Base-by-base conservation (phyloP, 1,140 invertebrate genomes). In the Ips nitidus region DNA sequence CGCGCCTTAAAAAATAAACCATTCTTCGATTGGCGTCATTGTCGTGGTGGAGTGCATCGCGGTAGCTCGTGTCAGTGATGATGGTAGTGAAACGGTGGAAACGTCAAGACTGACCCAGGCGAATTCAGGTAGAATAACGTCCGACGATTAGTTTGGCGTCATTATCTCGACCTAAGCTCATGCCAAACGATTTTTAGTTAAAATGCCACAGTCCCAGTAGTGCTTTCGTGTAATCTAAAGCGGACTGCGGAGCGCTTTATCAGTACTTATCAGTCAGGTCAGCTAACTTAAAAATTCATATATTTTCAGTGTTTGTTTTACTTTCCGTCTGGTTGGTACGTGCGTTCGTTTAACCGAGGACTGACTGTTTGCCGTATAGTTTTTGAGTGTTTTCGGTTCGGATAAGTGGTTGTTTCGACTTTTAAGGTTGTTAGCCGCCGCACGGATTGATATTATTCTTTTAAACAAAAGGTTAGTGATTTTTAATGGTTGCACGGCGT, bases 301-400 rank as follows among this genome's bases (percentile, higher is more conserved):
- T 53, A 61, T 60, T 61, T 68, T 68, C 52, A 68, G 66, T 68
- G 50, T 61, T 68, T 68, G 66, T 68, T 68, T 68, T 68, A 61
- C 57, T 68, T 61, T 60, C 22, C 47, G 66, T 61, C 40, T 4
- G 39, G 58, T 59, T 45, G 6, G 66, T 58, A 68, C 65, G 65
- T 67, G 66, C 58, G 61, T 50, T 50, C 45, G 45, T 50, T 50
- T 22, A 22, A 22, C 22, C 22, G 22, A 22, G 22, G 22, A 3
- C 22, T 22, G 22, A 22, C 22, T 22, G 22, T 22, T 22, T 22
- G 22, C 22, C 22, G 22, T 22, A 22, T 22, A 22, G 22, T 22
- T 22, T 22, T 22, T 22, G 22, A 22, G 22, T 22, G 22, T 22
- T 22, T 22, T 22, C 22, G 22, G 22, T 22, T 22, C 22, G 22